These are phyloP conservation scores for Caenorhabditis sulstoni DNA, from an alignment of 2,888 invertebrate species.

Conservation along the genomic window DNA sequence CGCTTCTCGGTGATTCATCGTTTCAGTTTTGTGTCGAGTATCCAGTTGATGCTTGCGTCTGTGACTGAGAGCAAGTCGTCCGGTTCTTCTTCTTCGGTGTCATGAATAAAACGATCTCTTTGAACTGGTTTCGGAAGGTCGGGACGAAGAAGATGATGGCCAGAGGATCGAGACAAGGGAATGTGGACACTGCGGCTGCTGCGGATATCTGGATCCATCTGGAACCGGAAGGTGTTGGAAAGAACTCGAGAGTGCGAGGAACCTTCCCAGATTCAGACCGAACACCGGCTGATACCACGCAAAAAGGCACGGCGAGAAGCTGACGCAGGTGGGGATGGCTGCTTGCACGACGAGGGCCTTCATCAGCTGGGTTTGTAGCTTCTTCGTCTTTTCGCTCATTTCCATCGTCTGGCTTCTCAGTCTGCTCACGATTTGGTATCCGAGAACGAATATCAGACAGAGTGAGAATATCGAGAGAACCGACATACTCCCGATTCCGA, in stretches of 20 bases:
- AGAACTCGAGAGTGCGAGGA: too few species aligned
- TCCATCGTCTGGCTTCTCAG: neutral
- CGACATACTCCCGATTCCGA: neutral
- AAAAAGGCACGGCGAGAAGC: conserved; percentile 34
- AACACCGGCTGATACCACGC: conserved; percentile 40
- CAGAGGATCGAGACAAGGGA: neutral
- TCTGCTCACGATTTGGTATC: conserved; percentile 3
- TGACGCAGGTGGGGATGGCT: conserved; percentile 17
- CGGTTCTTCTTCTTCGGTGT: neutral
- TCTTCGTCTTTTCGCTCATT: conserved; percentile 20
- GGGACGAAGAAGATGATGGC: conserved; percentile 12
- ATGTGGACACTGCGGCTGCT: neutral
- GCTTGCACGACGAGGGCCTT: conserved; percentile 25
- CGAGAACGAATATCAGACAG: neutral
- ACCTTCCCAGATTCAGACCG: conserved; percentile 29
- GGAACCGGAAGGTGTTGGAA: too few species aligned
- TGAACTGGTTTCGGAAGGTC: too few species aligned
- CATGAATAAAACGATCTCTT: neutral
- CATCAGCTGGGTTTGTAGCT: conserved; percentile 29
- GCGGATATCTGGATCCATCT: too few species aligned
- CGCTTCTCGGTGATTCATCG: too few species aligned
- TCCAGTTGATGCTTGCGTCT: too few species aligned
- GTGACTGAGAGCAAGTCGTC: neutral
- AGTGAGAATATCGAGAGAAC: neutral
- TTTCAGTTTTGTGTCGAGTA: too few species aligned